A percentile compares a stretch with the other conserved stretches of the same genome.
phyloP scores from a whole-genome alignment of 2,113 vertebrate species.

The human region GRCh38 chr2:29565501-29566000 shows the following conservation, averaged over 20 bases:
- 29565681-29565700: conserved; percentile 41
- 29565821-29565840: conserved; percentile 73
- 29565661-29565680: neutral
- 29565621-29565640: neutral
- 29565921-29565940: conserved; percentile 40
- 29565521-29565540: neutral
- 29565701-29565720: conserved; percentile 18
- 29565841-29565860: conserved; percentile 80
- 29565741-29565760: conserved; percentile 71
- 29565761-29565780: conserved; percentile 80
- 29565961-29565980: conserved; percentile 63
- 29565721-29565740: conserved; percentile 44
- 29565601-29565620: neutral
- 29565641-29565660: neutral
- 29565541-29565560: neutral
- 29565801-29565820: conserved; percentile 80
- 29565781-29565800: conserved; percentile 81
- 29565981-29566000: conserved; percentile 12
- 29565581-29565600: neutral
- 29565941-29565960: conserved; percentile 45
- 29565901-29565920: neutral
- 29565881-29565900: neutral
- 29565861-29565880: conserved; percentile 62
- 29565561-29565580: neutral
- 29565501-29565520: neutral